Evolutionary conservation across 2,113 vertebrate genomes (phyloP).

Genomic region (Calidris pygmaea): DNA sequence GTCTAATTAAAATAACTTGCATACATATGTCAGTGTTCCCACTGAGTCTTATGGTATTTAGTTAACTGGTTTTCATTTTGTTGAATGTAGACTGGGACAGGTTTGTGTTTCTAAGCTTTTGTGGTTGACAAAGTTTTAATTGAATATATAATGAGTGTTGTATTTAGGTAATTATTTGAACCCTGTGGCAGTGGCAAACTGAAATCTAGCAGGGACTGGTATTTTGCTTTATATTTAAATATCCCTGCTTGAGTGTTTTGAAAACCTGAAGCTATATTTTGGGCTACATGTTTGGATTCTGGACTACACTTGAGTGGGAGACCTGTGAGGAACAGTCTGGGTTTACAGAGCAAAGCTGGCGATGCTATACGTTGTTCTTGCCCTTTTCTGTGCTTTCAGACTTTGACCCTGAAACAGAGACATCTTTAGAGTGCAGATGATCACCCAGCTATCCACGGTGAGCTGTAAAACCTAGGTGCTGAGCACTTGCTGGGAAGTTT

Average conservation of each 20-base stretch:
- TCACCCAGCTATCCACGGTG: background rate
- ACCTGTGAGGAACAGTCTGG: background rate
- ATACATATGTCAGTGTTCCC: slow-evolving; percentile 43
- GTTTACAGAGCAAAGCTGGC: background rate
- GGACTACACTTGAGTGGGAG: background rate
- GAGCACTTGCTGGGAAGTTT: background rate
- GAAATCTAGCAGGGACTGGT: background rate
- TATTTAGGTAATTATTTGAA: slow-evolving; percentile 42
- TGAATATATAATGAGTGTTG: slow-evolving; percentile 2
- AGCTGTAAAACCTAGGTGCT: background rate
- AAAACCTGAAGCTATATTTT: background rate
- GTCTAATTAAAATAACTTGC: slow-evolving; percentile 55
- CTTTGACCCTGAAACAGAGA: background rate
- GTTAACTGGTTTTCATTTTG: slow-evolving; percentile 41
- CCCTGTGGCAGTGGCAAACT: background rate
- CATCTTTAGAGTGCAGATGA: background rate
- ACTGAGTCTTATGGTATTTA: slow-evolving; percentile 30
- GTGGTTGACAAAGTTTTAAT: slow-evolving; percentile 32
- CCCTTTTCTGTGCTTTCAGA: background rate
- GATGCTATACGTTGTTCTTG: background rate
- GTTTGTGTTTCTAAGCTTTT: slow-evolving; percentile 28
- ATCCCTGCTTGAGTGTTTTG: background rate
- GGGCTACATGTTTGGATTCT: background rate
- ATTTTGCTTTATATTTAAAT: background rate
- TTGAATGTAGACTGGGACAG: background rate